Base-by-base conservation (phyloP, 2,797 vertebrate genomes). In the Fistularia tabacaria region DNA sequence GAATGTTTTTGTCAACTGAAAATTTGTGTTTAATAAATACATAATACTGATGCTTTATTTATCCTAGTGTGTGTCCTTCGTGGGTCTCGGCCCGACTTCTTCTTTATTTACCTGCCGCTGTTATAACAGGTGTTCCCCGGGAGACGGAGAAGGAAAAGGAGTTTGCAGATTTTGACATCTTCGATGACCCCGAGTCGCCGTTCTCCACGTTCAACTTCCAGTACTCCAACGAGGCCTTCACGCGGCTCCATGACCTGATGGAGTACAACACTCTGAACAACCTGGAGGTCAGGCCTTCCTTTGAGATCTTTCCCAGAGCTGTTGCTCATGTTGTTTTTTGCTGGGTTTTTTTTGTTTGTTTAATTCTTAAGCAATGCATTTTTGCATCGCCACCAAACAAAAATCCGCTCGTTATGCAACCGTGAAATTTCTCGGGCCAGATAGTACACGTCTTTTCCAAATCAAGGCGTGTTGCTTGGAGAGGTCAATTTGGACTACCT, bases 131-230 rank as follows among this genome's bases (percentile, higher is more conserved):
- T 0, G 76, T 99, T 74, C 90, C 89, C 63, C 91, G 97, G 65
- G 92, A 95, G 81, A 96, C 94, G 0, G 89, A 93, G 39, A 85
- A 90, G 80, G 97, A 99, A 58, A 96, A 92, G 66, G 93, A 98
- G 42, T 81, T 94, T 64, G 94, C 94, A 7, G 97, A 99, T 73
- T 99, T 99, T 49, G 97, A 99, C 87, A 98, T 99, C 83, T 99
- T 99, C 56, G 97, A 99, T 63, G 96, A 99, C 65, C 89, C 93
- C 0, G 91, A 98, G 77, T 89, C 94, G 4, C 97, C 95, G 0
- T 99, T 93, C 81, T 99, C 97, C 15, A 99, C 97, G 0, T 99
- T 99, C 74, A 99, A 98, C 86, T 99, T 99, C 78, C 95, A 96
- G 39, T 99, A 99, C 82, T 76, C 93, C 59, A 97, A 97, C 25